These are phyloP conservation scores for Corythoichthys haematopterus DNA, from an alignment of 2,113 vertebrate genomes.

Conservation along the genomic window DNA sequence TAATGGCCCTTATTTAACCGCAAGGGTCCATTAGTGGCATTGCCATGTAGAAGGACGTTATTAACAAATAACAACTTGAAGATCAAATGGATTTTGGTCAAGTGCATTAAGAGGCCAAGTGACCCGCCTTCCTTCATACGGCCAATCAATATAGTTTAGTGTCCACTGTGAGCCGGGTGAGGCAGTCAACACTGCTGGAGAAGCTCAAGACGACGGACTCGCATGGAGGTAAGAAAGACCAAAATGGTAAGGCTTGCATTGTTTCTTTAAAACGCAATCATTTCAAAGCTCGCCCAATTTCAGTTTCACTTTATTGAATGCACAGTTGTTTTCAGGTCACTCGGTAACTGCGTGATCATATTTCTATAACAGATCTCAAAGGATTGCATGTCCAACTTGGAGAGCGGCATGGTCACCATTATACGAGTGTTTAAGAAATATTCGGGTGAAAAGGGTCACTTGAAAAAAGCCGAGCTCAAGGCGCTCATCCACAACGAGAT, in stretches of 20 bases:
- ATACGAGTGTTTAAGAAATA: conserved; percentile 70
- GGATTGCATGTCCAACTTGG: conserved; percentile 59
- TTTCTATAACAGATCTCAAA: conserved; percentile 28
- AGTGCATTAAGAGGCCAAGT: conserved; percentile 28
- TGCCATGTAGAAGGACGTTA: neutral
- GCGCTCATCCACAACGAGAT: conserved; percentile 73
- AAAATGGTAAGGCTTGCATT: neutral
- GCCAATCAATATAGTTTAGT: conserved; percentile 42
- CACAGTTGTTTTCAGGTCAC: too few species aligned
- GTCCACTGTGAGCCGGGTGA: conserved; percentile 33
- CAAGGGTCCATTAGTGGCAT: neutral
- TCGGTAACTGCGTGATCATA: neutral
- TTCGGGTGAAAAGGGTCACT: conserved; percentile 61
- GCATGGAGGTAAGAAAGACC: conserved; percentile 53
- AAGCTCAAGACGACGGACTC: conserved; percentile 16
- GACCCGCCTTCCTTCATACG: conserved; percentile 1
- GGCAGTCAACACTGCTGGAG: conserved; percentile 19
- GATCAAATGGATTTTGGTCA: conserved; percentile 21
- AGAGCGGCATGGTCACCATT: conserved; percentile 64
- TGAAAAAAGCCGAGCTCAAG: conserved; percentile 72
- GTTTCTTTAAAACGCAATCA: neutral
- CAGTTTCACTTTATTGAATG: too few species aligned
- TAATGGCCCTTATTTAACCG: neutral
- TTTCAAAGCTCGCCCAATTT: too few species aligned
- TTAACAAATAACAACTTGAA: neutral